Conservation (phyloP, 2,113 vertebrate species). For the Indri indri region DNA sequence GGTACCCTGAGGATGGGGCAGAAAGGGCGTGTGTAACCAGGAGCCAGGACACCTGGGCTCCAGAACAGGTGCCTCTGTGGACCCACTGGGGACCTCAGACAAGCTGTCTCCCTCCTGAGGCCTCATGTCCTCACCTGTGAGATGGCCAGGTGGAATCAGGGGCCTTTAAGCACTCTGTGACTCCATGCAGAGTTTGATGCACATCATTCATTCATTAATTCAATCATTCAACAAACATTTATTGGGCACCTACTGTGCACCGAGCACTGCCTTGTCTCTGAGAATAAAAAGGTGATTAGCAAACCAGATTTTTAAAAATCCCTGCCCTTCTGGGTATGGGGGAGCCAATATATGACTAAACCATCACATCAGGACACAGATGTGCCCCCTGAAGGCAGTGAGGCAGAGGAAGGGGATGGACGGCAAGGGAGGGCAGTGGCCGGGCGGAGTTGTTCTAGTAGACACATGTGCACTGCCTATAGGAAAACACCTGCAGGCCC, state of each 20-base stretch:
- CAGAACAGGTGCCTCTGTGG: too few relatives aligned
- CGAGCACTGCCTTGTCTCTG: background rate
- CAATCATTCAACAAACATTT: background rate
- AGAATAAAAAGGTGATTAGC: background rate
- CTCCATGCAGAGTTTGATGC: background rate
- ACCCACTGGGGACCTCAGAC: background rate
- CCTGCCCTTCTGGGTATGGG: background rate
- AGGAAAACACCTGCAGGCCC: background rate
- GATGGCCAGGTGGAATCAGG: rapidly evolving
- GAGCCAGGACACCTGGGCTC: background rate
- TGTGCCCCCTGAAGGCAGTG: background rate
- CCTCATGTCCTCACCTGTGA: background rate
- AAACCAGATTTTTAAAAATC: background rate
- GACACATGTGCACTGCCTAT: rapidly evolving
- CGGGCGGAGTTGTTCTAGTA: background rate
- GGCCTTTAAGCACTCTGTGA: background rate
- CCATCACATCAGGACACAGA: background rate
- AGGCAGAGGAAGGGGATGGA: background rate
- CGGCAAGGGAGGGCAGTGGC: rapidly evolving
- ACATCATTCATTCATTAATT: rapidly evolving
- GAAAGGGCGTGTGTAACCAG: background rate
- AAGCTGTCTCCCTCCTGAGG: too few relatives aligned
- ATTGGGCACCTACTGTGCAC: background rate
- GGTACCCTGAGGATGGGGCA: rapidly evolving
- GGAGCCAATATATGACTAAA: background rate